Percentiles rank a stretch among this genome's conserved stretches.
phyloP scores from a whole-genome alignment of 2,888 invertebrate genomes.

The Meiosimyza decipiens region DNA sequence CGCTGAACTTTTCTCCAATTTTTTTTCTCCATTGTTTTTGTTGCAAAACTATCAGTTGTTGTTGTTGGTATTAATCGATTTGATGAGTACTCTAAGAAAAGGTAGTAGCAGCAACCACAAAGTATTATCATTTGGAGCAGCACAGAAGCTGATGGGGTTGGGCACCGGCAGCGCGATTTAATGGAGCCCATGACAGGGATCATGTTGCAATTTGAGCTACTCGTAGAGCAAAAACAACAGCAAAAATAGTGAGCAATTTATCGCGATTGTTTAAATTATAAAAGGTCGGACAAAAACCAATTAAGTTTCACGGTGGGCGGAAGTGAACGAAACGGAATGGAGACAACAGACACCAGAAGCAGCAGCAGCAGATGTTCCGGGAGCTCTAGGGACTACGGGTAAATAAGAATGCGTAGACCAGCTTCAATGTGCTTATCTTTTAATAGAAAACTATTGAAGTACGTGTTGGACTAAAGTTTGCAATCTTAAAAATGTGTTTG shows the following conservation, averaged over 20 bases:
- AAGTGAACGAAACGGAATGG: background rate
- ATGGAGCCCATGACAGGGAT: constrained; percentile 25
- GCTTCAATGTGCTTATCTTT: constrained; percentile 1
- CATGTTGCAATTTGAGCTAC: constrained; percentile 9
- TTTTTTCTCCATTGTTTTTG: background rate
- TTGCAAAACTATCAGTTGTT: background rate
- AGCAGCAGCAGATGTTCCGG: background rate
- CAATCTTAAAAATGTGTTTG: too few species aligned
- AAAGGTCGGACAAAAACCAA: constrained; percentile 23
- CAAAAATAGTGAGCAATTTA: constrained; percentile 8
- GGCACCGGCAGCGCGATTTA: constrained; percentile 24
- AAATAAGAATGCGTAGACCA: background rate
- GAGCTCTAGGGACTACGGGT: background rate
- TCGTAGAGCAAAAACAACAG: constrained; percentile 21
- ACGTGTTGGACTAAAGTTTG: too few species aligned
- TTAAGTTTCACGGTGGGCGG: constrained; percentile 30
- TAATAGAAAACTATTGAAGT: background rate
- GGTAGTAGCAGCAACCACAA: constrained; percentile 8
- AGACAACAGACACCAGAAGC: background rate
- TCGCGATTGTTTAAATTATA: constrained; percentile 27
- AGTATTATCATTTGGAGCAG: constrained; percentile 31
- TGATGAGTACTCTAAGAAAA: constrained; percentile 6
- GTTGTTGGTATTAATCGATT: constrained; percentile 33
- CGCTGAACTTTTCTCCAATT: too few species aligned
- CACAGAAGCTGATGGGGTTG: constrained; percentile 29